A percentile compares a stretch with the other conserved stretches of the same genome.
These are phyloP conservation scores for Osmoderma eremita DNA, from an alignment of 2,888 invertebrate species.

Conservation along the genomic window DNA sequence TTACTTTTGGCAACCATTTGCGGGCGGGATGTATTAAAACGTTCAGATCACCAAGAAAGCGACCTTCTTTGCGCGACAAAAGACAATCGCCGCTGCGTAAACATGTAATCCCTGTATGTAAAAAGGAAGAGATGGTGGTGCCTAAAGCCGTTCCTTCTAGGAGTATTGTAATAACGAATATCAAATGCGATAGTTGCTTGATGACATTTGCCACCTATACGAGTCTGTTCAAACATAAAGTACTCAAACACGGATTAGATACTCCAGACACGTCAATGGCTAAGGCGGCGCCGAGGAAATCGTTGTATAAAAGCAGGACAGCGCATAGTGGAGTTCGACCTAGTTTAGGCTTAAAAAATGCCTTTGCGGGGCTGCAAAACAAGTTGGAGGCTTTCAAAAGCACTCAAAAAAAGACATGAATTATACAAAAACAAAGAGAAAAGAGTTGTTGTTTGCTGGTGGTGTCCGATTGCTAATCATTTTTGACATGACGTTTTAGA, in stretches of 20 bases:
- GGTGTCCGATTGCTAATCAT: slow-evolving; percentile 8
- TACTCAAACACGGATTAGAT: slow-evolving; percentile 53
- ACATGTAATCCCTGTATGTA: slow-evolving; percentile 4
- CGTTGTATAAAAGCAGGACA: slow-evolving; percentile 7
- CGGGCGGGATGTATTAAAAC: slow-evolving; percentile 57
- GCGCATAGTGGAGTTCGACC: slow-evolving; percentile 40
- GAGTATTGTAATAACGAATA: slow-evolving; percentile 32
- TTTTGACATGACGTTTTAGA: background rate
- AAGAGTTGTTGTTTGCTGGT: background rate
- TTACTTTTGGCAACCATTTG: slow-evolving; percentile 57
- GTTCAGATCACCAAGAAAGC: slow-evolving; percentile 31
- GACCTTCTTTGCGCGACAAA: background rate
- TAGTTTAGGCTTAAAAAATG: slow-evolving; percentile 34
- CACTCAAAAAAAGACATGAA: slow-evolving; percentile 26
- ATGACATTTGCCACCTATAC: slow-evolving; percentile 53
- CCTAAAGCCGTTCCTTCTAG: slow-evolving; percentile 4
- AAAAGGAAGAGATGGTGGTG: background rate
- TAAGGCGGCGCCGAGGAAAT: background rate
- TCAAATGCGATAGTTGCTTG: slow-evolving; percentile 55
- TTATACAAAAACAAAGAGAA: background rate
- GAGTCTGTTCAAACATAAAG: slow-evolving; percentile 53
- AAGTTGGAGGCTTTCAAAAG: slow-evolving; percentile 34
- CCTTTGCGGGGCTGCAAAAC: slow-evolving; percentile 36
- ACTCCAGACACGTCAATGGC: slow-evolving; percentile 54
- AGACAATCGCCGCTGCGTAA: background rate